Evolutionary conservation across 2,888 invertebrate genomes (phyloP), one percentile per base, ranked within the genome.

Genomic region (Eupithecia dodoneata): DNA sequence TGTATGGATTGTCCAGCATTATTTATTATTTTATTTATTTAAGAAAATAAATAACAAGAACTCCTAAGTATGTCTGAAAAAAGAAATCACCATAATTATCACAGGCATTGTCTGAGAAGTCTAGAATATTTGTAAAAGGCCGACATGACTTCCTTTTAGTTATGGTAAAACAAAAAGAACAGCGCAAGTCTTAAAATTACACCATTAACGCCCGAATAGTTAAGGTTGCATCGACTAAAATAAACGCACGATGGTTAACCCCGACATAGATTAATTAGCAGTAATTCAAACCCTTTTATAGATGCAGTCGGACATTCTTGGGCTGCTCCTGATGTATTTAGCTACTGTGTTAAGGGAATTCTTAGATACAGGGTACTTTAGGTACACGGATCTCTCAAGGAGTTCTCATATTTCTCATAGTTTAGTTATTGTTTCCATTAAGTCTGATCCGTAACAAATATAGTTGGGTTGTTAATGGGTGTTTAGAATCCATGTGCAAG

Each of bases 161-260:
- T 72, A 45, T 55, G 66, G 67, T 66, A 49, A 18, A 67, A n/a
- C 30, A 30, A 65, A 73, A 71, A 71, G 71, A 65, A 15, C 47
- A 52, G 44, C 47, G n/a, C 63, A 41, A 47, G 69, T 70, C 69
- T 74, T 10, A 65, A 72, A 74, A 72, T 69, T 52, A 76, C 71
- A 49, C 9, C 49, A 63, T 30, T 10, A 63, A 41, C 71, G 49
- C n/a, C 63, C 49, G 42, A 70, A 44, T 72, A 71, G 73, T 76
- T 74, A 75, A 75, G 71, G 74, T 74, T 69, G 76, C 78, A 74
- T 76, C 70, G 79, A 74, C 76, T 44, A 67, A 79, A 79, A 79
- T 79, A 79, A 76, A 75, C 76, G 44, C 41, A 47, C 55, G 71
- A 52, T 72, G 65, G 73, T 78, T 73, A 73, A 75, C 70, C 73